These are phyloP conservation scores for Darevskia nairensis DNA, from an alignment of 2,797 vertebrate species.

Conservation along the genomic window DNA sequence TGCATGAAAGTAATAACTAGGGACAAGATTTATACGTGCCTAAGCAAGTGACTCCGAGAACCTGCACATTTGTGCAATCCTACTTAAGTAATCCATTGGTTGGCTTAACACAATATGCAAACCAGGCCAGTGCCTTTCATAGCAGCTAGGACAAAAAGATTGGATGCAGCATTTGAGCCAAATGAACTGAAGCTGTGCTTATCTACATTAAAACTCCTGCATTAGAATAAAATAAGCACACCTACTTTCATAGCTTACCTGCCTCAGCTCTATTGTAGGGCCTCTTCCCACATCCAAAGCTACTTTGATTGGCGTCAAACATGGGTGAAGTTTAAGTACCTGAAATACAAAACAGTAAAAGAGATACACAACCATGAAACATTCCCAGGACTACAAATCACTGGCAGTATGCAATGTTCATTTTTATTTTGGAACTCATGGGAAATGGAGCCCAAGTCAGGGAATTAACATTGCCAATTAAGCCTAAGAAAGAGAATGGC, in stretches of 20 bases:
- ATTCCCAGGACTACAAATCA: constrained; percentile 12
- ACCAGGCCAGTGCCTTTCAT: not conserved
- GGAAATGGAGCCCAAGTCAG: not conserved
- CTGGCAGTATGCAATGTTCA: not conserved
- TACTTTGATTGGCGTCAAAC: constrained; percentile 92
- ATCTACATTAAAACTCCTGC: not conserved
- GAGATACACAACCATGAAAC: not conserved
- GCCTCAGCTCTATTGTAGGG: constrained; percentile 87
- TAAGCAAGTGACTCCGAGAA: too few relatives aligned
- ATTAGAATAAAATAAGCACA: not conserved
- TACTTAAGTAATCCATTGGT: not conserved
- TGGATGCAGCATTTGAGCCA: not conserved
- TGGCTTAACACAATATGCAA: too few relatives aligned
- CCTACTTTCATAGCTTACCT: constrained; percentile 77
- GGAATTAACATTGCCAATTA: not conserved
- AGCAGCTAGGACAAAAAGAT: not conserved
- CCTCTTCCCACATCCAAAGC: constrained; percentile 89
- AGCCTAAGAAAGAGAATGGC: not conserved
- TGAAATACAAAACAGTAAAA: constrained; percentile 66
- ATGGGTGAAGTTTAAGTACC: constrained; percentile 95
- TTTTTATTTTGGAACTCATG: not conserved
- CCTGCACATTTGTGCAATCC: not conserved
- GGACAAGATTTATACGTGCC: not conserved
- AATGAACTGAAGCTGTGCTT: not conserved
- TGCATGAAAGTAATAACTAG: not conserved